phyloP scores from a whole-genome alignment of 2,797 vertebrate genomes.

The Sciurus carolinensis region DNA sequence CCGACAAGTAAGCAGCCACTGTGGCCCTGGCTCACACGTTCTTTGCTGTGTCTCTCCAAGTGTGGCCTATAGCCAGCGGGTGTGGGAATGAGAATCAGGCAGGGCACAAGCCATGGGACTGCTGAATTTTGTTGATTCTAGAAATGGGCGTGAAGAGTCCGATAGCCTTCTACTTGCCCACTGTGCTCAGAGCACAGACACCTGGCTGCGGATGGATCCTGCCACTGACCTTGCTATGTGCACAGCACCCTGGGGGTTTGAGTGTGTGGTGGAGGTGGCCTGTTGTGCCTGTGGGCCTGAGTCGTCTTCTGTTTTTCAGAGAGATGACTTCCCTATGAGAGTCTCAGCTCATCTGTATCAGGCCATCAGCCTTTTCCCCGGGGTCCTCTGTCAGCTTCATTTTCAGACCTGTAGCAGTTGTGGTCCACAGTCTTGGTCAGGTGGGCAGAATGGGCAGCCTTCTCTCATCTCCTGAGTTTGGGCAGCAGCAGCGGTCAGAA shows the following conservation, averaged over 20 bases:
- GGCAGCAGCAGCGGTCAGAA: neutral
- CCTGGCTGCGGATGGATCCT: neutral
- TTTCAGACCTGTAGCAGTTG: neutral
- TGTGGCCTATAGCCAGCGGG: neutral
- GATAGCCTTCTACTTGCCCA: rapidly evolving
- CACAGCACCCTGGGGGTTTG: too few species aligned
- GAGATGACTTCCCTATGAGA: neutral
- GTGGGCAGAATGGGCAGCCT: rapidly evolving
- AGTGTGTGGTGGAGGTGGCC: neutral
- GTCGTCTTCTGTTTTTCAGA: neutral
- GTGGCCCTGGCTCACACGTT: rapidly evolving
- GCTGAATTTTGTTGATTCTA: neutral
- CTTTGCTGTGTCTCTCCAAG: neutral
- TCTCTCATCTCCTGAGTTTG: too few species aligned
- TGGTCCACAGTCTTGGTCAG: neutral
- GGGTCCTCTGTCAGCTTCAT: neutral
- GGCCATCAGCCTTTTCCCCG: too few species aligned
- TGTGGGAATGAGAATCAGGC: neutral
- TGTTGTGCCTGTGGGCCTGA: neutral
- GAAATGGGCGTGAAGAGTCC: neutral
- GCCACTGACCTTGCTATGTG: neutral
- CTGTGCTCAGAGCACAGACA: neutral
- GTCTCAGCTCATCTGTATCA: too few species aligned
- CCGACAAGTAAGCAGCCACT: constrained; percentile 95
- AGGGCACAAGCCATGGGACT: neutral